A percentile compares a stretch with the other conserved stretches of the same genome.
phyloP scores from a whole-genome alignment of 2,113 vertebrate species.

The Antigone vipio region DNA sequence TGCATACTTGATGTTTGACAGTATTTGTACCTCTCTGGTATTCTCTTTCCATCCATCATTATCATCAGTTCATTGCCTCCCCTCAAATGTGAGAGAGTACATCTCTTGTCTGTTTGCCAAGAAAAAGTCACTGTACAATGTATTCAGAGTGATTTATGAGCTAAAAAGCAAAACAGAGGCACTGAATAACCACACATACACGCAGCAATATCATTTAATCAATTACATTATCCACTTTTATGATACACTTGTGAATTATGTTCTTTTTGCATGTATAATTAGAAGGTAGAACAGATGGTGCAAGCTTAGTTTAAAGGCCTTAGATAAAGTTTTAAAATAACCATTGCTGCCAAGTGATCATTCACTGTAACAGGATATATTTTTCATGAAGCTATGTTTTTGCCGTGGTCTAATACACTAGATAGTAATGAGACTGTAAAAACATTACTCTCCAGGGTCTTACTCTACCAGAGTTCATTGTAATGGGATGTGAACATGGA shows the following conservation, averaged over 20 bases:
- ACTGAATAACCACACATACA: conserved; percentile 23
- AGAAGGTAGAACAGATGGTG: conserved; percentile 56
- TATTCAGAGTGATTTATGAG: conserved; percentile 36
- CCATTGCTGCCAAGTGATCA: conserved; percentile 51
- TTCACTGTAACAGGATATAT: conserved; percentile 28
- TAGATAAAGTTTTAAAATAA: conserved; percentile 55
- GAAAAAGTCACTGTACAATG: conserved; percentile 1
- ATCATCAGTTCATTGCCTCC: background rate
- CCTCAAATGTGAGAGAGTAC: background rate
- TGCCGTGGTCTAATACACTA: conserved; percentile 13
- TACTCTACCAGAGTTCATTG: background rate
- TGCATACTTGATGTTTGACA: background rate
- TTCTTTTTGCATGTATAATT: conserved; percentile 57
- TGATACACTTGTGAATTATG: conserved; percentile 42
- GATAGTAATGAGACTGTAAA: conserved; percentile 36
- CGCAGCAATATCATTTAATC: conserved; percentile 41
- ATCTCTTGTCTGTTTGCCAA: conserved; percentile 17
- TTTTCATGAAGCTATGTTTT: conserved; percentile 16
- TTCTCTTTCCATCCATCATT: conserved; percentile 1
- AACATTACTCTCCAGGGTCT: conserved; percentile 19
- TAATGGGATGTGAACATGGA: background rate
- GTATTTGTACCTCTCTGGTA: background rate
- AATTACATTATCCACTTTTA: conserved; percentile 48
- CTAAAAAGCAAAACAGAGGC: conserved; percentile 27
- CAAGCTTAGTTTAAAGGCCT: conserved; percentile 47